Conservation (phyloP, 1,140 invertebrate species). For the Musca vetustissima region DNA sequence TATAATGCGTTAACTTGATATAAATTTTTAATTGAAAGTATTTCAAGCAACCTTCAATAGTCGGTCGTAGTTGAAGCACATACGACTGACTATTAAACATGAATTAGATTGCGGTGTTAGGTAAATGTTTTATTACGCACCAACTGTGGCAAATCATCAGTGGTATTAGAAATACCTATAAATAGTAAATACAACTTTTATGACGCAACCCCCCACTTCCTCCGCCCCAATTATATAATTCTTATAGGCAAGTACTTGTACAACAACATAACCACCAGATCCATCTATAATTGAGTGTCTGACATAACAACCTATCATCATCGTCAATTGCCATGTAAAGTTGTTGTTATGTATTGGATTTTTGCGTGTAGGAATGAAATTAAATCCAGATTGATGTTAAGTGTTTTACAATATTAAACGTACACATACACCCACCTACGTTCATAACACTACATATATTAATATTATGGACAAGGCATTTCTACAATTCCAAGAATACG, state of each 20-base stretch:
- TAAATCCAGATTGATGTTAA: conserved; percentile 18
- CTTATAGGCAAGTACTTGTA: background rate
- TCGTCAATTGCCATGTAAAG: background rate
- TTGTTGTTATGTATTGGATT: conserved; percentile 4
- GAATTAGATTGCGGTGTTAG: conserved; percentile 12
- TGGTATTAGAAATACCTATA: background rate
- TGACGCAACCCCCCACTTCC: background rate
- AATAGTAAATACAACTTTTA: background rate
- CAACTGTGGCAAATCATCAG: background rate
- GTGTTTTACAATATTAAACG: conserved; percentile 12
- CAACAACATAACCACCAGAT: background rate
- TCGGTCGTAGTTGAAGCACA: background rate
- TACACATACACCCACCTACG: background rate
- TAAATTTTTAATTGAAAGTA: conserved; percentile 20
- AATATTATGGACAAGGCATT: background rate
- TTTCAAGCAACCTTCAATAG: conserved; percentile 7
- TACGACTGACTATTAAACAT: background rate
- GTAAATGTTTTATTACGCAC: conserved; percentile 19
- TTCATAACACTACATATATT: too few species aligned
- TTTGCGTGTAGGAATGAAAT: conserved; percentile 15
- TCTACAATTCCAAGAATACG: background rate
- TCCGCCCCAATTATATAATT: background rate
- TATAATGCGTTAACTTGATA: conserved; percentile 6
- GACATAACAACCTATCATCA: background rate
- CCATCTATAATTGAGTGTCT: background rate